Evolutionary conservation across 2,888 invertebrate species (phyloP).

Genomic region (Gastracanthus pulcherrimus): DNA sequence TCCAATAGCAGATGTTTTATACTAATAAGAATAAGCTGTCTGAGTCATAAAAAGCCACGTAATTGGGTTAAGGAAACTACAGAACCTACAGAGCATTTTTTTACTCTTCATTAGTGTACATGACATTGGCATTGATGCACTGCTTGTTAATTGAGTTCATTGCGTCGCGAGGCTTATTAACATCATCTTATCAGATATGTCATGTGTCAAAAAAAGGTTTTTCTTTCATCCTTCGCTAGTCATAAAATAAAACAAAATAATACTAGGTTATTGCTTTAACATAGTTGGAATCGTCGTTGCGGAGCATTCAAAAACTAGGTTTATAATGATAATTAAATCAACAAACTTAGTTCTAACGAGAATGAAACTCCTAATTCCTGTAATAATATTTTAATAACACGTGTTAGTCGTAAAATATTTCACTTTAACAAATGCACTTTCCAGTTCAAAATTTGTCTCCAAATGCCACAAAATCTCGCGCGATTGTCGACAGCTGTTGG

Average conservation of each 20-base stretch:
- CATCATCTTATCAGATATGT: neutral
- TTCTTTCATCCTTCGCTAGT: neutral
- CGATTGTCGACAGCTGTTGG: too few species aligned
- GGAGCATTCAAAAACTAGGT: neutral
- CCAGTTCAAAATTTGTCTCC: too few species aligned
- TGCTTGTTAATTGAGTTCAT: neutral
- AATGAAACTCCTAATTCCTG: too few species aligned
- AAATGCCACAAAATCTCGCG: too few species aligned
- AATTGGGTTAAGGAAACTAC: neutral
- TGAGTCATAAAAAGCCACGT: neutral
- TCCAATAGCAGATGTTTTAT: too few species aligned
- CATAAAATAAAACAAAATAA: neutral
- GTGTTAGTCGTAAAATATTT: too few species aligned
- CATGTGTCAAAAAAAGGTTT: neutral
- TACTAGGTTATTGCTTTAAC: neutral
- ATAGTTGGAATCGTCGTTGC: neutral
- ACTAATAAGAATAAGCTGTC: neutral
- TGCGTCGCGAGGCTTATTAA: neutral
- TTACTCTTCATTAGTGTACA: neutral
- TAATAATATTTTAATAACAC: too few species aligned
- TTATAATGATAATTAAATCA: neutral
- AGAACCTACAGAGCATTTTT: neutral
- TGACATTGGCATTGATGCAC: slow-evolving; percentile 4
- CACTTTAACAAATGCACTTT: too few species aligned
- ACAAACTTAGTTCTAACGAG: too few species aligned